Evolutionary conservation across 2,888 invertebrate species (phyloP).

Genomic region (Molanna angustata): DNA sequence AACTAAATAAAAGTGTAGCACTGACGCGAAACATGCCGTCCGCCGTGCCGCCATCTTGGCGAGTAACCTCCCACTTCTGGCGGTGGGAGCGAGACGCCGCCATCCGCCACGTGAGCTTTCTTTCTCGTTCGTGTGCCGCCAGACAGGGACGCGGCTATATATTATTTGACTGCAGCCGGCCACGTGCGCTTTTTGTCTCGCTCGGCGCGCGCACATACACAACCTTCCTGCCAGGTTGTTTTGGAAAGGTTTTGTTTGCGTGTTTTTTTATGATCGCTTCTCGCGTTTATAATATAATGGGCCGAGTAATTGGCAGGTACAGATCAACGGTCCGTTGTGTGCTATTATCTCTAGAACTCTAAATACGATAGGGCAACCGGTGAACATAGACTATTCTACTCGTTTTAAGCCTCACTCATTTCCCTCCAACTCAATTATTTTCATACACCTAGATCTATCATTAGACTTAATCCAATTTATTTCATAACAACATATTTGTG

Average conservation of each 20-base stretch:
- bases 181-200: slow-evolving; percentile 19
- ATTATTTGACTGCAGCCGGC: slow-evolving; percentile 2
- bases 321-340: slow-evolving; percentile 24
- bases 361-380: no score
- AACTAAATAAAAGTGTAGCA: slow-evolving; percentile 26
- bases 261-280: slow-evolving; percentile 23
- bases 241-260: slow-evolving; percentile 24
- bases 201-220: slow-evolving; percentile 21
- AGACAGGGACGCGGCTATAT: slow-evolving; percentile 18
- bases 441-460: no score
- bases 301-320: slow-evolving; percentile 30
- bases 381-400: no score
- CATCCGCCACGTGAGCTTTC: slow-evolving; percentile 23
- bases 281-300: slow-evolving; percentile 26
- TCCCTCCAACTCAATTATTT: no score
- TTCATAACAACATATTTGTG: no score
- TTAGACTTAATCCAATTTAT: no score
- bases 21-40: slow-evolving; percentile 16
- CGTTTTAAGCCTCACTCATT: no score
- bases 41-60: slow-evolving; percentile 22
- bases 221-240: slow-evolving; percentile 18
- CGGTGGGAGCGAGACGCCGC: slow-evolving; percentile 22
- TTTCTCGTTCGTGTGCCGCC: slow-evolving; percentile 5
- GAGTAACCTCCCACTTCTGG: slow-evolving; percentile 17
- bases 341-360: slow-evolving; percentile 22